Percentiles rank a stretch among this genome's conserved stretches.
Evolutionary conservation across 2,797 vertebrate genomes (phyloP).

Genomic region (Enteromius trimaculatus): DNA sequence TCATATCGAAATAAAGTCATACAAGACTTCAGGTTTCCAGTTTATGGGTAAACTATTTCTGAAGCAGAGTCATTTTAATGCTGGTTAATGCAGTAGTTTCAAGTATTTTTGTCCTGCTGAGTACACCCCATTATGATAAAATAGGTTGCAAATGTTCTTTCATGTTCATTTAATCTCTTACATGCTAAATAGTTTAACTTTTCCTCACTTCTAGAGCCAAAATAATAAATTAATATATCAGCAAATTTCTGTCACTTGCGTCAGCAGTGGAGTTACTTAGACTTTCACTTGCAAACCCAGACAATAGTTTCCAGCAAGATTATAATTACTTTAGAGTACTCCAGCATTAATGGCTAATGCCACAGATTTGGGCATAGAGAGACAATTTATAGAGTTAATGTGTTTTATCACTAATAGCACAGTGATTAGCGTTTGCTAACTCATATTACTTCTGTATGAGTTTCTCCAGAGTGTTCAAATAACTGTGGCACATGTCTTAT

Average conservation of each 20-base stretch:
- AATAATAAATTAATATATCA: slow-evolving; percentile 3
- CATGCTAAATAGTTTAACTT: not conserved
- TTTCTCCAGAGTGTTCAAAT: slow-evolving; percentile 59
- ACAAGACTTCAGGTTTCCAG: not conserved
- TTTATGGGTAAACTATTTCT: not conserved
- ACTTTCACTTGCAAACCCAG: not conserved
- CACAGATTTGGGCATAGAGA: not conserved
- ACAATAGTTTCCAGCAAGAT: not conserved
- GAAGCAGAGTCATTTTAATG: not conserved
- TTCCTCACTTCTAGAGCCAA: not conserved
- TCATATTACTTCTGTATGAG: slow-evolving; percentile 31
- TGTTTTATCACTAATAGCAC: slow-evolving; percentile 22
- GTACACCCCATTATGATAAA: not conserved
- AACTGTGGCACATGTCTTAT: slow-evolving; percentile 70
- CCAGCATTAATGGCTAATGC: not conserved
- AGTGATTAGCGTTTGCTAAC: slow-evolving; percentile 49
- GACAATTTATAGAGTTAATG: slow-evolving; percentile 20
- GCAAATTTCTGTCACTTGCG: slow-evolving; percentile 2
- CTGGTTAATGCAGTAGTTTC: not conserved
- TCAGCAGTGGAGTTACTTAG: not conserved
- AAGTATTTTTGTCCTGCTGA: not conserved
- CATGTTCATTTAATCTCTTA: not conserved
- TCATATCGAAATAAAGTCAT: not conserved
- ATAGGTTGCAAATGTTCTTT: not conserved
- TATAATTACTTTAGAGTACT: slow-evolving; percentile 14